Percentiles rank a stretch among this genome's conserved stretches.
phyloP scores from a whole-genome alignment of 2,797 vertebrate genomes.

The Petrocephalus sullivani region DNA sequence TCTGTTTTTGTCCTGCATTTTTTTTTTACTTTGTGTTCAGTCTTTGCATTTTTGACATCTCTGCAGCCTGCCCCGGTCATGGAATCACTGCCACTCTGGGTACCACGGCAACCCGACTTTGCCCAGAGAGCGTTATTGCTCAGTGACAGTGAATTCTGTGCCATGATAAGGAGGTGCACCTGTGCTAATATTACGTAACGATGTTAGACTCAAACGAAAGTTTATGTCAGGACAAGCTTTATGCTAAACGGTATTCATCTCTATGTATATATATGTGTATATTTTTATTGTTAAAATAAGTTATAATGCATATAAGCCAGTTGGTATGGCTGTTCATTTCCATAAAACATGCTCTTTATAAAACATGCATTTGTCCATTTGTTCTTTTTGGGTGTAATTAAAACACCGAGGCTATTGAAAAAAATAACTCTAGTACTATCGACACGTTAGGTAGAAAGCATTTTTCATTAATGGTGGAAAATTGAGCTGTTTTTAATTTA shows the following conservation, averaged over 20 bases:
- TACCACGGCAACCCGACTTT: not conserved
- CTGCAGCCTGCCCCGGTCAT: not conserved
- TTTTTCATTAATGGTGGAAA: not conserved
- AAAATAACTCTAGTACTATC: not conserved
- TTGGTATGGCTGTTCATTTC: not conserved
- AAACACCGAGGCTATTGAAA: not conserved
- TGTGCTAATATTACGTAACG: not conserved
- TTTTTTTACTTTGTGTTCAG: not conserved
- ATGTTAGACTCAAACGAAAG: not conserved
- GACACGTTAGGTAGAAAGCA: not conserved
- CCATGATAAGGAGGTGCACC: not conserved
- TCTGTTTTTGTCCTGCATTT: not conserved
- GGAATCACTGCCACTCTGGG: not conserved
- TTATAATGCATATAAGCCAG: not conserved
- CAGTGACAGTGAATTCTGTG: not conserved
- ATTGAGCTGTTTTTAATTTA: constrained; percentile 1
- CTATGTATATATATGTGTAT: too few species aligned
- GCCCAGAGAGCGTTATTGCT: not conserved
- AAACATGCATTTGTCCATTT: not conserved
- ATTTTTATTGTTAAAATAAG: too few species aligned
- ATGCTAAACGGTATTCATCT: not conserved
- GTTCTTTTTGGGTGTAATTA: not conserved
- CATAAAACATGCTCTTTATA: not conserved
- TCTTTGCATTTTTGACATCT: not conserved
- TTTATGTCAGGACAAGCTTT: not conserved